A percentile compares a stretch with the other conserved stretches of the same genome.
These are phyloP conservation scores for Mythimna loreyi DNA, from an alignment of 2,888 invertebrate genomes.

Conservation along the genomic window DNA sequence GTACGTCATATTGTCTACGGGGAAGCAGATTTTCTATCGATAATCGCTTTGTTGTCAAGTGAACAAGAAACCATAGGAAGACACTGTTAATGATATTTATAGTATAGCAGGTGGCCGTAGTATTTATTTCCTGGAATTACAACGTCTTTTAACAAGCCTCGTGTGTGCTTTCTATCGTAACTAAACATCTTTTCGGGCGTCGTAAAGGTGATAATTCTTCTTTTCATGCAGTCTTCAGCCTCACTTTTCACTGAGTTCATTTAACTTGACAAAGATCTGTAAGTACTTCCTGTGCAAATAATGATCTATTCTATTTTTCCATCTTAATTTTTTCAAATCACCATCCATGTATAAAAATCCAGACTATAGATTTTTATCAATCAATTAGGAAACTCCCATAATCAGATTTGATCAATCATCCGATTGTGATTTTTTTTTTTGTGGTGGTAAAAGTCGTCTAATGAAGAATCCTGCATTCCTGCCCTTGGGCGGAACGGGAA, in stretches of 20 bases:
- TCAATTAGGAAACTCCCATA: not conserved
- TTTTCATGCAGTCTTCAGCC: too few relatives aligned
- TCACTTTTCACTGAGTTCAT: too few relatives aligned
- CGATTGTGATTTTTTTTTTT: not conserved
- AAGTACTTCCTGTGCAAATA: too few relatives aligned
- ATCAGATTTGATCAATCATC: too few relatives aligned
- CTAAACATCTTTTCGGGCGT: too few relatives aligned
- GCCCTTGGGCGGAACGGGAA: too few relatives aligned
- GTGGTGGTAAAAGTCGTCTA: too few relatives aligned
- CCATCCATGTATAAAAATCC: not conserved
- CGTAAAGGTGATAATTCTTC: too few relatives aligned
- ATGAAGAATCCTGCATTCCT: too few relatives aligned
- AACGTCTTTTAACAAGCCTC: not conserved
- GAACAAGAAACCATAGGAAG: slow-evolving; percentile 17
- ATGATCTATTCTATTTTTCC: too few relatives aligned
- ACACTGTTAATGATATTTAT: slow-evolving; percentile 20
- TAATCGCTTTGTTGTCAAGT: slow-evolving; percentile 17
- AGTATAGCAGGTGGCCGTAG: not conserved
- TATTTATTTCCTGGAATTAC: slow-evolving; percentile 1
- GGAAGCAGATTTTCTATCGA: not conserved
- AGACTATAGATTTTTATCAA: not conserved
- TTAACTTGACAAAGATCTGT: too few relatives aligned
- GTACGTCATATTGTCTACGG: not conserved
- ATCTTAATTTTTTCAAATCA: too few relatives aligned
- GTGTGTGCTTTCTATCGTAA: slow-evolving; percentile 7